phyloP scores from a whole-genome alignment of 2,888 invertebrate species.

The Leptopilina drosophilae region DNA sequence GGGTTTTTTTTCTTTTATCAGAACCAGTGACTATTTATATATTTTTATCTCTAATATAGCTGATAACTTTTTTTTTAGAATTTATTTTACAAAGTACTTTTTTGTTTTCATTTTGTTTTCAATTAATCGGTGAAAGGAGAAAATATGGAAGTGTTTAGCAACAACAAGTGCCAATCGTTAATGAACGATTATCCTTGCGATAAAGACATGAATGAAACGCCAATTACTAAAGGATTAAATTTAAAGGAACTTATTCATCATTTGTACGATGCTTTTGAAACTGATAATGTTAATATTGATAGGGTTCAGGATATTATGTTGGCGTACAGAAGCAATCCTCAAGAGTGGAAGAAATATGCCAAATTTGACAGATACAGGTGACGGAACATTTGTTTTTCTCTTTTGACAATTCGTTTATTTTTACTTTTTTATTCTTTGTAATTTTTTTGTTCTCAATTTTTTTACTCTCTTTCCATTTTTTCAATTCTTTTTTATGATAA shows the following conservation, averaged over 20 bases:
- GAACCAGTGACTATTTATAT: background rate
- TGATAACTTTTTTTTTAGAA: too few species aligned
- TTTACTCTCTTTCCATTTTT: too few species aligned
- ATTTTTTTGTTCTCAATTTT: slow-evolving; percentile 27
- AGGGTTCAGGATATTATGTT: slow-evolving; percentile 89
- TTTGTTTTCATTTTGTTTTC: background rate
- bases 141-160: slow-evolving; percentile 62
- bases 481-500: too few species aligned
- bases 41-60: background rate
- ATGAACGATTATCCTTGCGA: slow-evolving; percentile 1
- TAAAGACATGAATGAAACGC: background rate
- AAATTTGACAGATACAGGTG: slow-evolving; percentile 95
- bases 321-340: slow-evolving; percentile 90
- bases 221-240: slow-evolving; percentile 62
- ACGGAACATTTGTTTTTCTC: background rate
- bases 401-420: background rate
- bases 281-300: slow-evolving; percentile 92
- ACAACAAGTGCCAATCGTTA: slow-evolving; percentile 10
- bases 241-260: slow-evolving; percentile 83
- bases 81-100: too few species aligned
- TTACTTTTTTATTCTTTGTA: slow-evolving; percentile 21
- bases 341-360: slow-evolving; percentile 96
- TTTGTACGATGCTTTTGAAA: slow-evolving; percentile 87
- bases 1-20: too few species aligned
- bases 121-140: background rate